A percentile compares a stretch with the other conserved stretches of the same genome.
Conservation (phyloP, 2,797 vertebrate genomes). For the Pangasius sanitwongsei region DNA sequence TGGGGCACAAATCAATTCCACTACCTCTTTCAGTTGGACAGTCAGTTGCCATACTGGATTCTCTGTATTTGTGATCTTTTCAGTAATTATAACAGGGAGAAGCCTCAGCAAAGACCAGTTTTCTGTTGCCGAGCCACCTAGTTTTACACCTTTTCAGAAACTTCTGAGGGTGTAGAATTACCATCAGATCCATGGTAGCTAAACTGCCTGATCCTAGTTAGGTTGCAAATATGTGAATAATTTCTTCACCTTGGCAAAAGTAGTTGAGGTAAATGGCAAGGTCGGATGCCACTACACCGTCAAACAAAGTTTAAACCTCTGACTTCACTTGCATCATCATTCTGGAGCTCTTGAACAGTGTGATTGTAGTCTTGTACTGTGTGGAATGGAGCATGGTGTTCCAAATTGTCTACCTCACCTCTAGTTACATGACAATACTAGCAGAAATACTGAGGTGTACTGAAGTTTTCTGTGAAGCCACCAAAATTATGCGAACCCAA, state of each 20-base stretch:
- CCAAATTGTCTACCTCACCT: constrained; percentile 29
- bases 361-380: constrained; percentile 46
- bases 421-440: constrained; percentile 41
- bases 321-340: constrained; percentile 16
- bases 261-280: constrained; percentile 44
- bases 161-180: constrained; percentile 22
- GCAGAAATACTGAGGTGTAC: constrained; percentile 29
- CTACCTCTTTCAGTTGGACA: constrained; percentile 33
- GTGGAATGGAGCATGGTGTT: constrained; percentile 2
- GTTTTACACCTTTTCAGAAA: constrained; percentile 21
- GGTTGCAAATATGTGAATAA: constrained; percentile 30
- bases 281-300: constrained; percentile 49
- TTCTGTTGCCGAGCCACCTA: constrained; percentile 48
- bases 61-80: constrained; percentile 38
- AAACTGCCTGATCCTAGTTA: constrained; percentile 36
- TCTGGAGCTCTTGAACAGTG: constrained; percentile 31
- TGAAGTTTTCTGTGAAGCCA: constrained; percentile 43
- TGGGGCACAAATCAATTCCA: constrained; percentile 38
- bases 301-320: constrained; percentile 43
- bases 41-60: constrained; percentile 31
- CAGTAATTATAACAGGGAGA: constrained; percentile 49
- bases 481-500: background rate
- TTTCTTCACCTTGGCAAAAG: constrained; percentile 35
- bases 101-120: constrained; percentile 59
- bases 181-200: constrained; percentile 38